Base-by-base conservation (phyloP, 2,797 vertebrate genomes). In the Coranthus polyacanthus region DNA sequence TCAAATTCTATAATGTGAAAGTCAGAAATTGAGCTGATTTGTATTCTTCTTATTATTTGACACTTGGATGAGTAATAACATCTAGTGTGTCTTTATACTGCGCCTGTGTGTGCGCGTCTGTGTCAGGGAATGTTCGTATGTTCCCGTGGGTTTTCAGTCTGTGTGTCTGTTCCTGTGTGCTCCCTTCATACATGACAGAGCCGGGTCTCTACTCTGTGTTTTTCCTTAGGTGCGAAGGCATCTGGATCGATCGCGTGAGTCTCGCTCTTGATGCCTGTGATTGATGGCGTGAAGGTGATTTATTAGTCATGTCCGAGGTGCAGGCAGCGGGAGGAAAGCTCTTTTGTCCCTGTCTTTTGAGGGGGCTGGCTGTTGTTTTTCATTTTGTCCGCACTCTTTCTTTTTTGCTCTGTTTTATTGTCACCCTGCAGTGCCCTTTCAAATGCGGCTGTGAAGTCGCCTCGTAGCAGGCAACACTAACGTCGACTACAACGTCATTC, bases 321-420 rank as follows among this genome's bases (percentile, higher is more conserved):
- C 79, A 70, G 76, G 79, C 83, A 73, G 68, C 57, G 2, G 59
- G 62, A 55, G 62, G 71, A 72, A 62, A 75, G 74, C 81, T 89
- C 72, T 87, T 89, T 83, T 87, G 85, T 89, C 83, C 59, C 72
- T 71, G 81, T 89, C 85, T 77, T 78, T 70, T 66, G 49, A 73
- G 77, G 51, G n/a, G 44, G 54, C 74, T 74, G n/a, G 16, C 73
- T 53, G 72, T 80, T 90, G 81, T 89, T 89, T 88, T 81, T 84
- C 82, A 79, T 81, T 81, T 63, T 52, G 54, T 55, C 54, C 13
- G 5, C 56, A 71, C 36, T 64, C 41, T 21, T 53, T 76, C 59
- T 43, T 49, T 12, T n/a, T 46, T 2, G 8, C 63, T 57, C 37
- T 72, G 42, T 72, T 65, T 81, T 76, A 65, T 75, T 58, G 70